phyloP scores from a whole-genome alignment of 2,113 vertebrate species.

The Ictidomys tridecemlineatus region DNA sequence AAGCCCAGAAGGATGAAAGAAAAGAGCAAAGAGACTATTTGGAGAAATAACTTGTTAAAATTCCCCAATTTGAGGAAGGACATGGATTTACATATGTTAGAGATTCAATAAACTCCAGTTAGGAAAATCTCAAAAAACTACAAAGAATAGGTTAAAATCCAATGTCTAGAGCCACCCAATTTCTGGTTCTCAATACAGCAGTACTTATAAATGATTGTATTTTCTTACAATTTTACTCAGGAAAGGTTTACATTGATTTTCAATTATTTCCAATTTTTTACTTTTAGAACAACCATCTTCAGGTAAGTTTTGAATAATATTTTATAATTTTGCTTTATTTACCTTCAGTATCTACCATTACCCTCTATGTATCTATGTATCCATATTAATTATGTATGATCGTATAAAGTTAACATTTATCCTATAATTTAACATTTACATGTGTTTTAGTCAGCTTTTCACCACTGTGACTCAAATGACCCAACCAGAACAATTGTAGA shows the following conservation, averaged over 20 bases:
- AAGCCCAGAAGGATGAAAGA: background rate
- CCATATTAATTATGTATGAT: background rate
- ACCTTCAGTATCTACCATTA: background rate
- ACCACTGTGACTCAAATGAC: too few species aligned
- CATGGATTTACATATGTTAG: background rate
- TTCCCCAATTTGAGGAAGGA: background rate
- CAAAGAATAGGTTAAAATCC: background rate
- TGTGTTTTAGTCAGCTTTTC: too few species aligned
- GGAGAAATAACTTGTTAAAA: background rate
- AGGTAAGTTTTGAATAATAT: background rate
- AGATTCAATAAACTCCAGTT: background rate
- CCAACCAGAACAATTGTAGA: too few species aligned
- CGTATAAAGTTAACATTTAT: background rate
- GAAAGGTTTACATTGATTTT: background rate
- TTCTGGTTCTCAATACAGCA: background rate
- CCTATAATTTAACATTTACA: background rate
- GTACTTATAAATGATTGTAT: background rate
- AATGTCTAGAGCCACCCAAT: background rate
- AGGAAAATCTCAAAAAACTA: background rate
- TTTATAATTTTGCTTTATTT: background rate
- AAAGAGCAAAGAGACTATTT: background rate
- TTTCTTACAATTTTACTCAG: background rate
- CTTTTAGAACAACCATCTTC: background rate
- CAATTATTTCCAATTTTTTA: background rate
- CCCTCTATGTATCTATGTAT: background rate